Conservation (phyloP, 2,113 vertebrate species). For the Aleadryas rufinucha region DNA sequence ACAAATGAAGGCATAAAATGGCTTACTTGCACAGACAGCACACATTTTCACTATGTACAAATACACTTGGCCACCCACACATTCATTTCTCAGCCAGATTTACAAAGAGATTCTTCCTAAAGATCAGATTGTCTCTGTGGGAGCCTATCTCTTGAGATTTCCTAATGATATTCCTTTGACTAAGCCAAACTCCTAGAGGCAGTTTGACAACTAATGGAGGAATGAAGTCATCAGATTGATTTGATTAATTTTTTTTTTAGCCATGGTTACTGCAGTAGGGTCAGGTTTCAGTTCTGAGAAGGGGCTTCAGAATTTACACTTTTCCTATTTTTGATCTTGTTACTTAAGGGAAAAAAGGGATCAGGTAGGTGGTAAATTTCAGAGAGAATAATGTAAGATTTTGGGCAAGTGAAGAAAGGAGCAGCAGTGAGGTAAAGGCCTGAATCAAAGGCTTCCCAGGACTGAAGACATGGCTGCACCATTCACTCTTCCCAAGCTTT, state of each 20-base stretch:
- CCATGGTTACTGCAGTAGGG: background rate
- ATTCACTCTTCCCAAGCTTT: background rate
- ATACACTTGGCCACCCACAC: constrained; percentile 22
- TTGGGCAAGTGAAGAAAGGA: background rate
- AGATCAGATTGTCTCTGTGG: constrained; percentile 18
- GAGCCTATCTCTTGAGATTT: background rate
- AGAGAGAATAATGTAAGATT: background rate
- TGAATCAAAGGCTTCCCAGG: background rate
- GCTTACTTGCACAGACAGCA: background rate
- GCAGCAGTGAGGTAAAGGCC: background rate
- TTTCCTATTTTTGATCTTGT: background rate
- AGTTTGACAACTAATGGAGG: constrained; percentile 16
- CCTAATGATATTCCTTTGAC: background rate
- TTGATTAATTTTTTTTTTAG: background rate
- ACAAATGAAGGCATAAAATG: constrained; percentile 6
- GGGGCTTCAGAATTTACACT: background rate
- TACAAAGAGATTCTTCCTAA: background rate
- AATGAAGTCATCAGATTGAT: constrained; percentile 14
- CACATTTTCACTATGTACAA: background rate
- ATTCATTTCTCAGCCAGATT: constrained; percentile 9
- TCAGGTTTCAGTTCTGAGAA: background rate
- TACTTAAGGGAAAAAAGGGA: background rate
- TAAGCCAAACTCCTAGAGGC: constrained; percentile 28
- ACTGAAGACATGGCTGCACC: background rate
- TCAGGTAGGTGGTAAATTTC: background rate